Evolutionary conservation across 2,888 invertebrate genomes (phyloP).

Genomic region (Plagodis pulveraria): DNA sequence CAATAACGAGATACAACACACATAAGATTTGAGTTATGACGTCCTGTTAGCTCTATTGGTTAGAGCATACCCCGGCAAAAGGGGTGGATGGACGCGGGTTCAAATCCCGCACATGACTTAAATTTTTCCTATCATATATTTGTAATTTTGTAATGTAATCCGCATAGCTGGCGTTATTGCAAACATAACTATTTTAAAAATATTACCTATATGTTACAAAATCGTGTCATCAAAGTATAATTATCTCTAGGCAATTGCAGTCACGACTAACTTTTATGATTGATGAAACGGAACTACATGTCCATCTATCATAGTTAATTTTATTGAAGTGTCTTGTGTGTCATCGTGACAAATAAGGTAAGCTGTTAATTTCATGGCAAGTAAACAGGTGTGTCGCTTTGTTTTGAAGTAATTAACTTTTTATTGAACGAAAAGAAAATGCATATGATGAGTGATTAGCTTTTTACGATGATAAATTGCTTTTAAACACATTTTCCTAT

Average conservation of each 20-base stretch:
- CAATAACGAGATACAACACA: too few relatives aligned
- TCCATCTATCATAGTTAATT: conserved; percentile 83
- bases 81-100: too few relatives aligned
- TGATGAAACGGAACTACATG: conserved; percentile 69
- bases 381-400: conserved; percentile 57
- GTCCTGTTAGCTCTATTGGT: too few relatives aligned
- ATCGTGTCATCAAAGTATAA: conserved; percentile 49
- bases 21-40: too few relatives aligned
- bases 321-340: conserved; percentile 76
- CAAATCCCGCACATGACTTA: too few relatives aligned
- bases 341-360: conserved; percentile 61
- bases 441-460: conserved; percentile 18
- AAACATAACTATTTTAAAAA: too few relatives aligned
- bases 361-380: conserved; percentile 47
- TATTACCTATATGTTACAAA: neutral
- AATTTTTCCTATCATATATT: too few relatives aligned
- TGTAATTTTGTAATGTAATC: too few relatives aligned
- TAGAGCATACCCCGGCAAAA: too few relatives aligned
- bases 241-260: conserved; percentile 37
- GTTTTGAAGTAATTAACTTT: conserved; percentile 49
- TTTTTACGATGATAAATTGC: neutral
- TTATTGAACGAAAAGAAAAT: conserved; percentile 17
- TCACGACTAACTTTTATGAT: conserved; percentile 71
- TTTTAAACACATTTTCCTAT: neutral
- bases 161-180: too few relatives aligned